These are phyloP conservation scores for Sycophaga agraensis DNA, from an alignment of 1,140 invertebrate species.

Conservation along the genomic window DNA sequence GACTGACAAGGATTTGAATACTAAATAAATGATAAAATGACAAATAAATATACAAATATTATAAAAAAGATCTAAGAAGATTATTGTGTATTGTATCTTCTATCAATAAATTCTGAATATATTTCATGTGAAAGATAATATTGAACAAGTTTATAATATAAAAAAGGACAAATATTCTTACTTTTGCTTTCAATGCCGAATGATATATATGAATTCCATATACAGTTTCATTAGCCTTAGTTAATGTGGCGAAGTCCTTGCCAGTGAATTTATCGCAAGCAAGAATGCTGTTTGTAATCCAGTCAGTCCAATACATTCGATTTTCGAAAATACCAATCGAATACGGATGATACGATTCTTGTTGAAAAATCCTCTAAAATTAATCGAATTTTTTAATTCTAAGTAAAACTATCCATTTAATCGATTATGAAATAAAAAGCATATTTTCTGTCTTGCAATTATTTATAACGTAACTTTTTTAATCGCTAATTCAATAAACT, in stretches of 20 bases:
- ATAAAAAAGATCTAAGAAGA: neutral
- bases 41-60: too few species aligned
- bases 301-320: constrained; percentile 85
- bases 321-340: constrained; percentile 86
- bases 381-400: neutral
- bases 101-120: too few species aligned
- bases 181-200: constrained; percentile 60
- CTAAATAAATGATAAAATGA: constrained; percentile 33
- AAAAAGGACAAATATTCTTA: neutral
- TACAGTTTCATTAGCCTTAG: constrained; percentile 56
- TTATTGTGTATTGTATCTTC: neutral
- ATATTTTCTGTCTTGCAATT: too few species aligned
- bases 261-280: constrained; percentile 70
- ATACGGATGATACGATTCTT: constrained; percentile 73
- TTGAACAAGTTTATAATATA: neutral
- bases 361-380: constrained; percentile 58
- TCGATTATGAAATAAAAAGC: too few species aligned
- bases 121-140: neutral
- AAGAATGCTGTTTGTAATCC: constrained; percentile 66
- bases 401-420: too few species aligned
- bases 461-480: neutral
- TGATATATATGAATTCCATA: constrained; percentile 72
- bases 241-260: constrained; percentile 60
- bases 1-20: constrained; percentile 69
- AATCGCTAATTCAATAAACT: neutral